A percentile compares a stretch with the other conserved stretches of the same genome.
These are phyloP conservation scores for Mimumesa dahlbomi DNA, from an alignment of 2,888 invertebrate genomes.

Conservation along the genomic window DNA sequence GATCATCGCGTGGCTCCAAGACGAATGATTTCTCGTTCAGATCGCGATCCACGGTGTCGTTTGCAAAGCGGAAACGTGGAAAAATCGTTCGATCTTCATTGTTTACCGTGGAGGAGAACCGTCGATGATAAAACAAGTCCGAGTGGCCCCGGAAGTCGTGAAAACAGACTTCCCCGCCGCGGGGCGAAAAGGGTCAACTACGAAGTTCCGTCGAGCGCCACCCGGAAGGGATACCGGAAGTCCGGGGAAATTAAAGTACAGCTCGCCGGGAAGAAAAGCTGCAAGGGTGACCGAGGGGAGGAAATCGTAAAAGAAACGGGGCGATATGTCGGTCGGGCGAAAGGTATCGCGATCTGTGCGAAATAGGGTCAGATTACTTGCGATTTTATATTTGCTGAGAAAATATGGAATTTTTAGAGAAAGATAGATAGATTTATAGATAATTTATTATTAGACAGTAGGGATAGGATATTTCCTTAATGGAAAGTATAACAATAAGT, in stretches of 20 bases:
- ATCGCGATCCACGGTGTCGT: no score
- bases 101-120: no score
- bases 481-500: no score
- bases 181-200: conserved; percentile 3
- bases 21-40: no score
- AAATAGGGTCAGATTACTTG: not conserved
- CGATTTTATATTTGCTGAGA: not conserved
- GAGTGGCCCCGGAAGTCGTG: conserved; percentile 20
- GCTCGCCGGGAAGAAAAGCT: not conserved
- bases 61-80: no score
- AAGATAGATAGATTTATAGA: no score
- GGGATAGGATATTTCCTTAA: no score
- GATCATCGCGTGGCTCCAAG: no score
- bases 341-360: not conserved
- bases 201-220: not conserved
- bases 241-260: not conserved
- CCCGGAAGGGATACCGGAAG: not conserved
- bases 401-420: no score
- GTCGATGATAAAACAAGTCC: not conserved
- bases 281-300: not conserved
- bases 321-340: not conserved
- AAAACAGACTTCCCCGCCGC: conserved; percentile 19
- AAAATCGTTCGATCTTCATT: no score
- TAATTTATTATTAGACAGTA: no score
- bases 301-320: not conserved